Evolutionary conservation across 2,113 vertebrate species (phyloP), one percentile per base, ranked within the genome.

Genomic region (Psittacara wagleri): DNA sequence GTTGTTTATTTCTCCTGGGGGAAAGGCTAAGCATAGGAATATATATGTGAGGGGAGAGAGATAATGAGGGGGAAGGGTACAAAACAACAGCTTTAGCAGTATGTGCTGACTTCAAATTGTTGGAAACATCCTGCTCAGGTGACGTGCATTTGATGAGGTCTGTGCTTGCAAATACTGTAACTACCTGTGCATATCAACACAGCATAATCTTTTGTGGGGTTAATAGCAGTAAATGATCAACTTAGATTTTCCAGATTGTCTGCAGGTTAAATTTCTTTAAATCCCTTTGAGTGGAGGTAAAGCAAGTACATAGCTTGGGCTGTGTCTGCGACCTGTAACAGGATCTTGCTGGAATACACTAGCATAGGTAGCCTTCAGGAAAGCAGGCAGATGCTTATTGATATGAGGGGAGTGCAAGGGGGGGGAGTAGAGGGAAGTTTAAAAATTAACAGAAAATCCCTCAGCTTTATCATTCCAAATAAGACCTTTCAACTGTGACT

Each of bases 151-250:
- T 68, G 68, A 39, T 61, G 33, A 85, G 75, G 39, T 85, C 68
- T 88, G 28, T 86, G 62, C 49, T 80, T 94, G 28, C 44, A 85
- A 96, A 78, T 81, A 89, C 63, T 78, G 12, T 75, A 90, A 96
- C 85, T 76, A 62, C 77, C 46, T 86, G 72, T 62, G 44, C 96
- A 2, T 95, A 76, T 54, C 92, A 96, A 59, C 74, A 28, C 69
- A n/a, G 64, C 92, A 94, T 94, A 96, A 96, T 97, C 96, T 97
- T 97, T 85, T 95, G 35, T n/a, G 94, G 86, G 78, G 88, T 96
- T 95, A 97, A 94, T 43, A 83, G 80, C 83, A 94, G 97, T 98
- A 97, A 98, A 98, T 98, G 90, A 98, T 97, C 96, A 98, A 97
- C 97, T 95, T 95, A 93, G 95, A 95, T 91, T 97, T 97, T 93